Percentiles rank a stretch among this genome's conserved stretches.
These are phyloP conservation scores for Nasua narica DNA, from an alignment of 2,797 vertebrate species.

Conservation along the genomic window DNA sequence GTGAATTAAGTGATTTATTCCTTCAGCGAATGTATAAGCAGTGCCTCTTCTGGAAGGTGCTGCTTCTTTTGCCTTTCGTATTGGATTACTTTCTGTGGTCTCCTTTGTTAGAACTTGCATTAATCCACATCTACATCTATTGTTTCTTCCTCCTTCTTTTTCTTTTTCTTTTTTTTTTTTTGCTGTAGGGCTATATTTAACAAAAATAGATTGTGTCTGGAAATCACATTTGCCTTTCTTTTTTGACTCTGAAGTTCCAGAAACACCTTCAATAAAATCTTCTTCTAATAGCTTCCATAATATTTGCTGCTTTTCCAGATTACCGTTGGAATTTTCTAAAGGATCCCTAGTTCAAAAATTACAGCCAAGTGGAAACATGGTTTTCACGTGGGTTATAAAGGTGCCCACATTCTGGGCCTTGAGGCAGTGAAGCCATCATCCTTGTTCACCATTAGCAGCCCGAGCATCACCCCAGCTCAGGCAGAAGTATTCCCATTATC, in stretches of 20 bases:
- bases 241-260: conserved; percentile 26
- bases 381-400: not conserved
- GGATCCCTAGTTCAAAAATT: not conserved
- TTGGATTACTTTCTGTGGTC: not conserved
- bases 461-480: not conserved
- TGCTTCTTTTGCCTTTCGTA: not conserved
- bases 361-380: not conserved
- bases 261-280: conserved; percentile 6
- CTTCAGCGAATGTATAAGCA: not conserved
- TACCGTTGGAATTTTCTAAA: not conserved
- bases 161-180: too few relatives aligned
- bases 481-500: not conserved
- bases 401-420: not conserved
- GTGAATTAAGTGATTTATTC: not conserved
- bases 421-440: not conserved
- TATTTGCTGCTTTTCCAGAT: conserved; percentile 2
- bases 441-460: not conserved
- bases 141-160: not conserved
- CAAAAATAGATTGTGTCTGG: not conserved
- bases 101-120: not conserved
- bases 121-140: not conserved
- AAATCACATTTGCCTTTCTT: not conserved
- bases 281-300: not conserved
- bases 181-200: not conserved
- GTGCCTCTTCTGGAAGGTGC: not conserved